These are phyloP conservation scores for Clavelina lepadiformis DNA, from an alignment of 23 tunicate species.

Conservation along the genomic window DNA sequence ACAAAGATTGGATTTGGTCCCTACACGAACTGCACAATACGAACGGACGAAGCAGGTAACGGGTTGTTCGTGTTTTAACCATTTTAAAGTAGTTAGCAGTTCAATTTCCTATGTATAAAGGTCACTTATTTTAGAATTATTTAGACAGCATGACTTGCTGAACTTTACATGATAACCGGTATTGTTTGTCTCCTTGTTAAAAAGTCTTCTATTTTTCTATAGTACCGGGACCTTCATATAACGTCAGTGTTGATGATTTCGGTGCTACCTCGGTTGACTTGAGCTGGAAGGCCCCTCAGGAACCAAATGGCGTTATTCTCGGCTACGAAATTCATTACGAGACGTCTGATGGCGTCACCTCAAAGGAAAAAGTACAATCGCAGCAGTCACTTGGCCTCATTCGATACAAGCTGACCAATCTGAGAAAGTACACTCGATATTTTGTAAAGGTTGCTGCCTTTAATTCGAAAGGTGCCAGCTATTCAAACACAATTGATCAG, in stretches of 20 bases:
- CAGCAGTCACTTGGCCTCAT: background rate
- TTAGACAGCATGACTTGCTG: too few species aligned
- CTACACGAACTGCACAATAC: slow-evolving; percentile 2
- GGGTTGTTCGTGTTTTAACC: too few species aligned
- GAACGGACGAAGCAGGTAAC: slow-evolving; percentile 35
- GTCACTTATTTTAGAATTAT: too few species aligned
- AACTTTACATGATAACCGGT: too few species aligned
- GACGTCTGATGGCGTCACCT: too few species aligned
- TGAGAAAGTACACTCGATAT: background rate
- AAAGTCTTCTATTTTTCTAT: too few species aligned
- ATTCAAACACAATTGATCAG: background rate
- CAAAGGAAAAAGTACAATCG: background rate
- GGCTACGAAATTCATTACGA: slow-evolving; percentile 14
- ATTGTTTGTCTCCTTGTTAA: too few species aligned
- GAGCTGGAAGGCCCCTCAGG: slow-evolving; percentile 13
- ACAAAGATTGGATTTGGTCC: slow-evolving; percentile 17
- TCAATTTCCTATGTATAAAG: too few species aligned
- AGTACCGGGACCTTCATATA: slow-evolving; percentile 32
- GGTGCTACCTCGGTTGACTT: background rate
- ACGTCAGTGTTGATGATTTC: background rate
- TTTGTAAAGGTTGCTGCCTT: slow-evolving; percentile 11
- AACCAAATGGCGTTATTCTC: slow-evolving; percentile 38
- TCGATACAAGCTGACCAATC: background rate
- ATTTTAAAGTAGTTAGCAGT: too few species aligned
- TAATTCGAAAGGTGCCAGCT: slow-evolving; percentile 23